Conservation (phyloP, 2,113 vertebrate species). For the Lagopus leucura region DNA sequence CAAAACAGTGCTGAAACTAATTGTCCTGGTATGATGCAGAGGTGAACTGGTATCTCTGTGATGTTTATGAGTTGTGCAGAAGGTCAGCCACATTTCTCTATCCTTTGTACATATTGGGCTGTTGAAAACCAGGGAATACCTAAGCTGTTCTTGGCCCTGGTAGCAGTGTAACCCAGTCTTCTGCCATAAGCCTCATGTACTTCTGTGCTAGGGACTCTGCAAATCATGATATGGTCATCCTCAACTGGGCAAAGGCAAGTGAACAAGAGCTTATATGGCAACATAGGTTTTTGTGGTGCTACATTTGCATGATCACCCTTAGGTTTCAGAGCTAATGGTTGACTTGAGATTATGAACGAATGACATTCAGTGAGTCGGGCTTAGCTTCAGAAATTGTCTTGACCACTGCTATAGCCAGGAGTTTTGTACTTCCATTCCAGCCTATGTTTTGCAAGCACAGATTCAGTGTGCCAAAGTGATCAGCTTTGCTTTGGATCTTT, state of each 20-base stretch:
- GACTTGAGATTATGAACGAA: not conserved
- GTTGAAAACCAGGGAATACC: not conserved
- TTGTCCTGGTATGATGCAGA: not conserved
- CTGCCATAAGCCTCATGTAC: not conserved
- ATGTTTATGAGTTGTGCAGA: not conserved
- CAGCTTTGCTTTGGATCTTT: not conserved
- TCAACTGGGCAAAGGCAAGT: not conserved
- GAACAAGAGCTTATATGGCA: not conserved
- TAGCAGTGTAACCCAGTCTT: not conserved
- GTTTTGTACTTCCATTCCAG: not conserved
- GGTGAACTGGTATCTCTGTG: not conserved
- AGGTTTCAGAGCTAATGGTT: not conserved
- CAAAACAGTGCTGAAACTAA: not conserved
- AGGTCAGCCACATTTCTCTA: not conserved
- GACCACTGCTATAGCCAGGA: not conserved
- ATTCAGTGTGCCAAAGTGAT: not conserved
- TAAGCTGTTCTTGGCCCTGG: not conserved
- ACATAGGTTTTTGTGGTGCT: not conserved
- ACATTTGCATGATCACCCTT: rapidly evolving
- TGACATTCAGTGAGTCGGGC: not conserved
- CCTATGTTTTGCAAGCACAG: not conserved
- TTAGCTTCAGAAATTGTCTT: not conserved
- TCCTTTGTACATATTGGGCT: not conserved
- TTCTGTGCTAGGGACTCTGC: not conserved
- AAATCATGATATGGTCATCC: not conserved